These are phyloP conservation scores for Peribatodes rhomboidaria DNA, from an alignment of 2,888 invertebrate species.

Conservation along the genomic window DNA sequence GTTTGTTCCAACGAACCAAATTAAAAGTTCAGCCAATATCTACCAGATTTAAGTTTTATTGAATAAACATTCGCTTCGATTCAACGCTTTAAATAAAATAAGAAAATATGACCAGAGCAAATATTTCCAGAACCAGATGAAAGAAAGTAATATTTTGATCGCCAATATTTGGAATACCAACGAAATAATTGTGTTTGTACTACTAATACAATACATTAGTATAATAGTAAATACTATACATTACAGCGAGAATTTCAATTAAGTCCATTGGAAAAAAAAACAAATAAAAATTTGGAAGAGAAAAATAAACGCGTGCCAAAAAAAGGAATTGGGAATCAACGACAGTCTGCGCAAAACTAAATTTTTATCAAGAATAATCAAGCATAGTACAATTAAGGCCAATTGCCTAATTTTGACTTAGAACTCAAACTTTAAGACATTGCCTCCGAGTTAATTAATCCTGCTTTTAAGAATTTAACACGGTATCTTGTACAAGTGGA, in stretches of 20 bases:
- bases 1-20: no score
- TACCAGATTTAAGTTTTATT: neutral
- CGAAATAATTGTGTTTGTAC: conserved; percentile 27
- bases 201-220: no score
- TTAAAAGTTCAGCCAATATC: neutral
- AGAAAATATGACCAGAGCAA: neutral
- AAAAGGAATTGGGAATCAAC: conserved; percentile 34
- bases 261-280: conserved; percentile 24
- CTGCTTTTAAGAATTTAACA: no score
- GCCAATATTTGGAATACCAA: conserved; percentile 16
- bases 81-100: neutral
- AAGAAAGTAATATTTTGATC: conserved; percentile 4
- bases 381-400: no score
- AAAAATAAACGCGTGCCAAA: conserved; percentile 32
- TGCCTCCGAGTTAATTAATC: no score
- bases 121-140: conserved; percentile 11
- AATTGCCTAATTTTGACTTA: no score
- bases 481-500: no score
- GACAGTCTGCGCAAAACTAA: conserved; percentile 1
- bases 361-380: neutral
- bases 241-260: conserved; percentile 36
- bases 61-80: neutral
- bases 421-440: no score
- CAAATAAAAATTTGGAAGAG: conserved; percentile 23
- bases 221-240: conserved; percentile 17